These are phyloP conservation scores for Leptinotarsa texana DNA, from an alignment of 1,140 invertebrate genomes.

Conservation along the genomic window DNA sequence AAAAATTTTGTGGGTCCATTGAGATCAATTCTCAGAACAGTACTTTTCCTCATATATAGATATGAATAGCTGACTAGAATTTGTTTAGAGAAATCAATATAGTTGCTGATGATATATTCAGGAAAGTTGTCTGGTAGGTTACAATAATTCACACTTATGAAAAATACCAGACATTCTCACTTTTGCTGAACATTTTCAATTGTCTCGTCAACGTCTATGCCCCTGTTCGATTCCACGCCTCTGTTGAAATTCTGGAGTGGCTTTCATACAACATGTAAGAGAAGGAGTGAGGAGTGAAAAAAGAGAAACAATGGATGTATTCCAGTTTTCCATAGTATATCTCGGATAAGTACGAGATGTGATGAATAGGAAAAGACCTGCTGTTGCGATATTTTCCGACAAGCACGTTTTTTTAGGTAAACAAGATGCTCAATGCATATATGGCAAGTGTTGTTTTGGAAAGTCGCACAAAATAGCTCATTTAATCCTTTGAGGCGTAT, in stretches of 20 bases:
- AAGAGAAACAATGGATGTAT: conserved; percentile 11
- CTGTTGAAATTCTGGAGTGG: background rate
- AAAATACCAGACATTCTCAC: too few species aligned
- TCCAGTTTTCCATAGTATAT: background rate
- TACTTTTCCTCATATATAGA: too few species aligned
- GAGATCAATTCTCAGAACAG: too few species aligned
- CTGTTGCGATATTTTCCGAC: background rate
- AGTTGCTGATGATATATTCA: too few species aligned
- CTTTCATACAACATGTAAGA: background rate
- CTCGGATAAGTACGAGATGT: background rate
- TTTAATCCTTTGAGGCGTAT: background rate
- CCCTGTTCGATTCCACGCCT: background rate
- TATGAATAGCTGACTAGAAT: too few species aligned
- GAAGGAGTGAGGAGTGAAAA: background rate
- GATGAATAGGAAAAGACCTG: background rate
- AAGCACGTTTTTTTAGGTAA: conserved; percentile 1
- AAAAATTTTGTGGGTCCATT: too few species aligned
- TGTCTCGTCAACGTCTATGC: too few species aligned
- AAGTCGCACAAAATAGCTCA: background rate
- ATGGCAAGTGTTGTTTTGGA: background rate
- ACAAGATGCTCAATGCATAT: background rate
- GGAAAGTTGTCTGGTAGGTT: too few species aligned
- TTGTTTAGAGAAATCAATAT: too few species aligned
- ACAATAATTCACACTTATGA: too few species aligned
- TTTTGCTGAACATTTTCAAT: too few species aligned